These are phyloP conservation scores for Blastobasis adustella DNA, from an alignment of 2,888 invertebrate genomes.

Conservation along the genomic window DNA sequence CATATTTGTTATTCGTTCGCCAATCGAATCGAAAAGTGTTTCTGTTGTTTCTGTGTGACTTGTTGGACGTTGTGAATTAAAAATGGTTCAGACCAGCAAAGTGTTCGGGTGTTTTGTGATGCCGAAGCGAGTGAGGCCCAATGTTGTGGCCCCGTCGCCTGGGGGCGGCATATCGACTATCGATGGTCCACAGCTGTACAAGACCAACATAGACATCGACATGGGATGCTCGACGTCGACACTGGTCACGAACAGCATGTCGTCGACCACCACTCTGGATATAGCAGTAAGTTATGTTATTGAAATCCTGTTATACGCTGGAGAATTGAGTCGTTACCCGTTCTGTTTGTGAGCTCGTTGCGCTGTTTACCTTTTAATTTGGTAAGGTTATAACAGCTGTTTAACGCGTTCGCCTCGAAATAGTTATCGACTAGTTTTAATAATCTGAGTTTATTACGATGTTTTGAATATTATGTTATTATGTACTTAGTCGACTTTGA, in stretches of 20 bases:
- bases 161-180: slow-evolving; percentile 55
- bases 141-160: slow-evolving; percentile 43
- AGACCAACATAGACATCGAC: slow-evolving; percentile 1
- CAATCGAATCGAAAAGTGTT: slow-evolving; percentile 17
- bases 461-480: too few relatives aligned
- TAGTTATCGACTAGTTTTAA: too few relatives aligned
- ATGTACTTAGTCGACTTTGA: too few relatives aligned
- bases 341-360: too few relatives aligned
- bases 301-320: too few relatives aligned
- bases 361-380: too few relatives aligned
- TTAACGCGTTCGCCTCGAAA: too few relatives aligned
- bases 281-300: slow-evolving; percentile 42
- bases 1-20: slow-evolving; percentile 12
- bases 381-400: too few relatives aligned
- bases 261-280: slow-evolving; percentile 57
- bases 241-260: slow-evolving; percentile 27
- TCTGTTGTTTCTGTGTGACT: slow-evolving; percentile 9
- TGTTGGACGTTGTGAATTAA: slow-evolving; percentile 19
- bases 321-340: too few relatives aligned
- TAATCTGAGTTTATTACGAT: too few relatives aligned
- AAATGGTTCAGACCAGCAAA: slow-evolving; percentile 54
- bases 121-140: slow-evolving; percentile 43
- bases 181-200: slow-evolving; percentile 11
- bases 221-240: slow-evolving; percentile 22
- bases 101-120: slow-evolving; percentile 52